Base-by-base conservation (phyloP, 2,888 invertebrate species). In the Aquatica leii region DNA sequence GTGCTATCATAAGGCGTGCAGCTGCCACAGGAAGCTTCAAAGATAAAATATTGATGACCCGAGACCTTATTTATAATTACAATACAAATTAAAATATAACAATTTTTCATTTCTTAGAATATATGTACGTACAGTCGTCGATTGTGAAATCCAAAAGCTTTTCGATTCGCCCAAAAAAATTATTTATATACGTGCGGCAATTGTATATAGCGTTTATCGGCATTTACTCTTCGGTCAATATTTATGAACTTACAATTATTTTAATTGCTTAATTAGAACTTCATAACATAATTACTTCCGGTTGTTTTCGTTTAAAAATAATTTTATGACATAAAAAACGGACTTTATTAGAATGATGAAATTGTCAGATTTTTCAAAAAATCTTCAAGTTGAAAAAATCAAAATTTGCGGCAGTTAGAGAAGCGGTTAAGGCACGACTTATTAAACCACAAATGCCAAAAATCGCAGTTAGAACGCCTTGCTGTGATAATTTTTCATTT, bases 11-110 rank as follows among this genome's bases (percentile, higher is more conserved):
- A 52, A 54, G 46, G 59, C 40, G 49, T 35, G 59, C 69, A 66
- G 67, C 67, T 67, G 69, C 61, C 63, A 64, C 71, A 72, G 71
- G 71, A 72, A 72, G 69, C 67, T 54, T 46, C n/a, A 46, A 52
- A 62, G 71, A 72, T 72, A 72, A 72, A 67, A 71, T 72, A 69
- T 61, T 71, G 71, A 72, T 71, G 71, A 72, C 69, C 67, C 65
- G 59, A 35, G 68, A 66, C 69, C 71, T 69, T 69, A 66, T 68
- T 65, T 68, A 59, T 70, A 70, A 64, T 64, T 55, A 66, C 54
- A 59, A 60, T 59, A 67, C 59, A 62, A 61, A 63, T 55, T 62
- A 60, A 55, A 56, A 62, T 58, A 52, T 31, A 53, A 49, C 52
- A 52, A 46, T 46, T 34, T 60, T 50, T 41, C 31, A 56, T 35